A percentile compares a stretch with the other conserved stretches of the same genome.
Evolutionary conservation across 2,797 vertebrate species (phyloP).

Genomic region (Crypturellus tataupa): DNA sequence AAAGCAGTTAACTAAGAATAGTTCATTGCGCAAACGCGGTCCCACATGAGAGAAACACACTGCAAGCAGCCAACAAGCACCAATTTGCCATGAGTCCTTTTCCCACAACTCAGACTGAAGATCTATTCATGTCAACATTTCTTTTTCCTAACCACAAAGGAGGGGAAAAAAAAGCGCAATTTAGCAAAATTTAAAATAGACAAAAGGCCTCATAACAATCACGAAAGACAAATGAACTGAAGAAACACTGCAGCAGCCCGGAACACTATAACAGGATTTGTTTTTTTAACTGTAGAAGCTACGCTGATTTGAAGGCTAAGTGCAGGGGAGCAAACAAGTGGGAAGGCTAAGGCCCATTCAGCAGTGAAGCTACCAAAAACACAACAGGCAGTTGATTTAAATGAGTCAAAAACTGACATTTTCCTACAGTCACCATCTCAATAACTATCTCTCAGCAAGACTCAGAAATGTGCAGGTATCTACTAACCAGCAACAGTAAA

Average conservation of each 20-base stretch:
- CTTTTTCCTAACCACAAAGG: not conserved
- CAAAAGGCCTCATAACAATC: not conserved
- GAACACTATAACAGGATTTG: not conserved
- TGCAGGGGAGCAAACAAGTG: not conserved
- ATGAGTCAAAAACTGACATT: not conserved
- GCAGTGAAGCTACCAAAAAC: not conserved
- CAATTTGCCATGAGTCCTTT: not conserved
- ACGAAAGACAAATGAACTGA: rapidly evolving
- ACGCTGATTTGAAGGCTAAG: not conserved
- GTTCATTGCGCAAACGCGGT: rapidly evolving
- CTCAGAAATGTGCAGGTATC: not conserved
- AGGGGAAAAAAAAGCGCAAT: not conserved
- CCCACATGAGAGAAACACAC: not conserved
- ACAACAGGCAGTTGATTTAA: not conserved
- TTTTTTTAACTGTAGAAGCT: not conserved
- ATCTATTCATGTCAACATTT: not conserved
- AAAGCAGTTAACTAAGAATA: not conserved
- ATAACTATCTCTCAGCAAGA: not conserved
- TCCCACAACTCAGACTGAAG: not conserved
- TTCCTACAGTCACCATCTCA: not conserved
- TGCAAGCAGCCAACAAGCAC: not conserved
- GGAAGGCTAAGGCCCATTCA: not conserved
- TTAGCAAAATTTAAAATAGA: not conserved
- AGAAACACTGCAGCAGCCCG: not conserved
- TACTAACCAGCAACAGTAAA: not conserved